Evolutionary conservation across 2,113 vertebrate species (phyloP), one percentile per base, ranked within the genome.

Genomic region (Vimba vimba): DNA sequence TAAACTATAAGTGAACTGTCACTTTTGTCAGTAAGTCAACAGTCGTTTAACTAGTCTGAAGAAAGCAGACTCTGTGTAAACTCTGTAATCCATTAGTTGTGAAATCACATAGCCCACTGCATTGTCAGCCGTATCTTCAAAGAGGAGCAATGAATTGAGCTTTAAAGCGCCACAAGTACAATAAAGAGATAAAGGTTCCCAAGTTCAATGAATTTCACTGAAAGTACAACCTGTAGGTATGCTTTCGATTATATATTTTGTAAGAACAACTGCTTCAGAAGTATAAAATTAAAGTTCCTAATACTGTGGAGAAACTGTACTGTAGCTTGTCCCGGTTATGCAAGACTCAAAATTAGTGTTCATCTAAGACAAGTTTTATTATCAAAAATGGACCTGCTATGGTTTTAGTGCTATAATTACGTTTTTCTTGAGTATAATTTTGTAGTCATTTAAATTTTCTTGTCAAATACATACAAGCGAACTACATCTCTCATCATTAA

Each of bases 141-240:
- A 86, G 62, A 47, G 52, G 27, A 80, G 76, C 25, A 62, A 86
- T 82, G 55, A 80, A 71, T 25, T 47, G 19, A 57, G 68, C 82
- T 43, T 80, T 57, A 85, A 88, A 87, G 88, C n/a, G 60, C 88
- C 85, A 69, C 64, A 12, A 39, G 75, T 43, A 77, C 79, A 84
- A 88, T 90, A 89, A 87, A 89, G 69, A 68, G 62, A 78, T 85
- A 74, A 88, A 81, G 66, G 12, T 85, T 84, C 79, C 83, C 39
- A 88, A 85, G 88, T 85, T 50, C 59, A 81, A 17, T 73, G 43
- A 30, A 74, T 79, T 74, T 80, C 4, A 45, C 57, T 25, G n/a
- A 64, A 52, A 66, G 23, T 9, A 3, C 52, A 39, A 59, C 55
- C 19, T 78, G 21, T 45, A 76, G 33, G 30, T 39, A 60, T 60